Evolutionary conservation across 30 jellyfish, hydroid and myxozoan species (phyloP).

Genomic region (Hydra vulgaris): DNA sequence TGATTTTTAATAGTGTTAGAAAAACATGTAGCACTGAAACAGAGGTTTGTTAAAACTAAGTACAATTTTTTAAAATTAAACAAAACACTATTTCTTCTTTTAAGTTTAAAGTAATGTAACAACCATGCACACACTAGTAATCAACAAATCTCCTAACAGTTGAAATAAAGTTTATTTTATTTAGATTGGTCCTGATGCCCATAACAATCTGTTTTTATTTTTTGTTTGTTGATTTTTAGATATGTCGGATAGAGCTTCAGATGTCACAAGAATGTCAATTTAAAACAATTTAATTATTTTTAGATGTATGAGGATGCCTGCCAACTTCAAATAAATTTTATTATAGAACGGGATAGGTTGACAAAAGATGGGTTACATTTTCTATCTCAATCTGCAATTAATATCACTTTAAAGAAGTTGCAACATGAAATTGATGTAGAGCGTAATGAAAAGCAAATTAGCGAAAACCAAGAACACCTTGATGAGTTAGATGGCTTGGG

Average conservation of each 20-base stretch:
- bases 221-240: too few species aligned
- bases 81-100: too few species aligned
- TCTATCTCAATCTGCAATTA: conserved; percentile 67
- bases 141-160: too few species aligned
- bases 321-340: conserved; percentile 64
- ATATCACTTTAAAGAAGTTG: conserved; percentile 40
- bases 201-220: too few species aligned
- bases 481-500: conserved; percentile 50
- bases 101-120: too few species aligned
- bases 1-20: conserved; percentile 51
- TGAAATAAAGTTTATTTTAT: too few species aligned
- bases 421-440: conserved; percentile 70
- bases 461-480: conserved; percentile 33
- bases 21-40: conserved; percentile 67
- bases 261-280: too few species aligned
- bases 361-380: conserved; percentile 79
- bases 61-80: neutral
- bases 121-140: too few species aligned
- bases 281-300: neutral
- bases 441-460: conserved; percentile 44
- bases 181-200: too few species aligned
- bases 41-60: conserved; percentile 44
- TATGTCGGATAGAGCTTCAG: too few species aligned
- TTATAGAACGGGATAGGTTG: conserved; percentile 56
- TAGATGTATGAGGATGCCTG: conserved; percentile 93